Percentiles rank a stretch among this genome's conserved stretches.
These are phyloP conservation scores for Remorina albescens DNA, from an alignment of 2,797 vertebrate genomes.

Conservation along the genomic window DNA sequence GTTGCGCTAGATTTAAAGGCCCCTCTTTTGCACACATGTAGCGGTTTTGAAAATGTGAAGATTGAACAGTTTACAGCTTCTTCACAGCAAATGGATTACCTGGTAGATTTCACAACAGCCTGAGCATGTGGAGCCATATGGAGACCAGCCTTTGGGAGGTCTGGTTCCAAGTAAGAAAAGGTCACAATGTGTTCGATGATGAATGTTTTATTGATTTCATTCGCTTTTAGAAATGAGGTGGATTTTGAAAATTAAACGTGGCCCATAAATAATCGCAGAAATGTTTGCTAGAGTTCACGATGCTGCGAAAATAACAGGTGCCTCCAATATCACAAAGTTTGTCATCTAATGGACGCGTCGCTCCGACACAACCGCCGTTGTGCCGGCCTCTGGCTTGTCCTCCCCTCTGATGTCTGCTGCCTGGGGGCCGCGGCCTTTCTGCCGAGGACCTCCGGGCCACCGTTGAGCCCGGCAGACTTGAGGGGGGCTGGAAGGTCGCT, in stretches of 20 bases:
- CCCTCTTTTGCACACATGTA: neutral
- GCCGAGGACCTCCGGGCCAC: constrained; percentile 39
- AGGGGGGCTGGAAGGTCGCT: constrained; percentile 65
- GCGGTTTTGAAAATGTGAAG: neutral
- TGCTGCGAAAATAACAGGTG: neutral
- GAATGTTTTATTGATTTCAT: constrained; percentile 50
- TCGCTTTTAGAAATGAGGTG: constrained; percentile 13
- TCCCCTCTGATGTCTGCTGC: constrained; percentile 26
- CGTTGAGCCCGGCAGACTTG: constrained; percentile 31
- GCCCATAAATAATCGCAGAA: neutral
- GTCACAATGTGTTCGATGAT: constrained; percentile 31
- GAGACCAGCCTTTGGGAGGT: constrained; percentile 38
- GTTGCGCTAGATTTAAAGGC: neutral
- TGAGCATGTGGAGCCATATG: constrained; percentile 41
- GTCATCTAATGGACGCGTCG: no score
- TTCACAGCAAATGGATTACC: constrained; percentile 33
- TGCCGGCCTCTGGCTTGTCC: neutral
- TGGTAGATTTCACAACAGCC: constrained; percentile 36
- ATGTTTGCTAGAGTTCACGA: neutral
- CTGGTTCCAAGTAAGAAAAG: constrained; percentile 37
- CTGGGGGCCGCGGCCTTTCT: constrained; percentile 12
- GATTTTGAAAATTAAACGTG: neutral
- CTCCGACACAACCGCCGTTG: neutral
- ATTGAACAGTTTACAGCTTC: neutral
- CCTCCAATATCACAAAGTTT: neutral